Evolutionary conservation across 2,797 vertebrate genomes (phyloP), one percentile per base, ranked within the genome.

Genomic region (Crax fasciolata): DNA sequence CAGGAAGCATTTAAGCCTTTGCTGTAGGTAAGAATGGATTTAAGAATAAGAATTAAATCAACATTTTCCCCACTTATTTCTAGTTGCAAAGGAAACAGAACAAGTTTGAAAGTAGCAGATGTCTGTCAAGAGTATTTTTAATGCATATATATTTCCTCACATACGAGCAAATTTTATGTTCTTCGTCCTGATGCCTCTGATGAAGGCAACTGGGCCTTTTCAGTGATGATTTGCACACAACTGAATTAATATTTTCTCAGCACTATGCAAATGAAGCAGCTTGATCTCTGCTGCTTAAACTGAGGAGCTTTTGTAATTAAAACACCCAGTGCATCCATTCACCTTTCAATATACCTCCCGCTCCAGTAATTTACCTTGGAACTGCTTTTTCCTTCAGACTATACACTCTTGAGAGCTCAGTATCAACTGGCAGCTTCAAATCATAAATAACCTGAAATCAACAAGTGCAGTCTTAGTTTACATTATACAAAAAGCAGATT

Each of bases 371-470:
- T 96, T 89, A 98, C 98, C 97, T 98, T 67, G 95, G 93, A 95
- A 89, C 62, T 59, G 74, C 32, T 72, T 93, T 91, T 90, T 94
- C 94, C 86, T 96, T 97, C 90, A 98, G 75, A 86, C 74, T 85
- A 66, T 74, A 94, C 81, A 98, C 85, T 94, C 92, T 78, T 57
- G 90, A 97, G 51, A 98, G 90, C 73, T 98, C 97, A 92, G 89
- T 72, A 59, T 98, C 96, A 89, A 96, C 68, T 20, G 97, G 95
- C 71, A 97, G 76, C 44, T 97, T 98, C 81, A 98, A 96, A 70
- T 97, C 95, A 79, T 16, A 79, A 77, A 98, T 96, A 93, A 98
- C 87, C 98, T 98, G 94, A 38, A 98, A 97, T 94, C 9, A 96
- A 76, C 39, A 81, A 79, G 54, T 28, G 66, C 27, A 75, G 19